Evolutionary conservation across 2,113 vertebrate genomes (phyloP), one percentile per base, ranked within the genome.

Genomic region (Ophiodon elongatus): DNA sequence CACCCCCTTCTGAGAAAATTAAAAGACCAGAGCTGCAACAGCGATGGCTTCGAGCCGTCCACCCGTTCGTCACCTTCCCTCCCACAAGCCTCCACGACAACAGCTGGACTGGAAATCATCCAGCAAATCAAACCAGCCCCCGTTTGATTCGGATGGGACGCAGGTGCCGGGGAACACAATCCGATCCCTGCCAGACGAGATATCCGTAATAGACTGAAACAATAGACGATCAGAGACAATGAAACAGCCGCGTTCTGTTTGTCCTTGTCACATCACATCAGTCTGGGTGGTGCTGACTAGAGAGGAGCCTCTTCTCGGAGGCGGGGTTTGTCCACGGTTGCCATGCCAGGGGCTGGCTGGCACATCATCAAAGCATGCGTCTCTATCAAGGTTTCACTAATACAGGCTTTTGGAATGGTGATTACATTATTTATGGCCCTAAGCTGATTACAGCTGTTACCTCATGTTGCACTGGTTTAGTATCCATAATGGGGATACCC

Each of bases 181-280:
- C 86, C 47, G 70, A 62, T 89, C 77, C 45, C 72, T 70, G 85
- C 79, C 88, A 87, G 63, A 81, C 83, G 67, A 4, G 27, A 85
- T 82, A 88, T 83, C 83, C 31, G 73, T 65, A 82, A 93, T 68
- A 65, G 76, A 70, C 80, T 73, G 78, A 78, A 85, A 93, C 89
- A 91, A 91, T 69, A 78, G 82, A 81, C 47, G 60, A 70, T 73
- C 66, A 37, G 73, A 88, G 73, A 80, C 89, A 82, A 90, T 71
- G 52, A 82, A 84, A 83, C 88, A 64, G 73, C 83, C 57, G 41
- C 50, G 41, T 78, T 84, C 59, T 62, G 82, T 77, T 85, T 86
- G 89, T 91, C 83, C 90, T 88, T 83, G 89, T 91, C 90, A 73
- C 76, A 76, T 88, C 83, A 56, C 80, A 87, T 90, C 84, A 74